Conservation (phyloP, 1,140 invertebrate species). For the Akabosia matsudoensis region DNA sequence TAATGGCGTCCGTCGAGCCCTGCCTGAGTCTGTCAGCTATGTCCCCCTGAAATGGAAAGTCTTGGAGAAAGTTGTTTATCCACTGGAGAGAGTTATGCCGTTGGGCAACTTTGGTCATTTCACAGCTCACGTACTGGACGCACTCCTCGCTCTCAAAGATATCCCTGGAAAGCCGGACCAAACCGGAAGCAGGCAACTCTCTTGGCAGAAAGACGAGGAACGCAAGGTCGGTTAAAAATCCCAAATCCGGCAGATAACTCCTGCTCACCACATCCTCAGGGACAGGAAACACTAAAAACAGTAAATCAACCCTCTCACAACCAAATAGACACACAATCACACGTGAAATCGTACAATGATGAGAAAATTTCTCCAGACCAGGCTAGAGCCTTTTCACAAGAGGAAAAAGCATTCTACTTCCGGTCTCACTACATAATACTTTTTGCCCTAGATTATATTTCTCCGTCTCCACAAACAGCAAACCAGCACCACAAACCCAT, state of each 20-base stretch:
- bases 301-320: too few species aligned
- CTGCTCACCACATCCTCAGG: constrained; percentile 11
- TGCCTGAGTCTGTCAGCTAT: constrained; percentile 24
- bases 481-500: too few species aligned
- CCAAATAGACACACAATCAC: too few species aligned
- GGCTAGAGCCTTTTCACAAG: not conserved
- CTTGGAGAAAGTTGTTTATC: constrained; percentile 27
- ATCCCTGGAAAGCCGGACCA: constrained; percentile 22
- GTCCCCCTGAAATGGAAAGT: constrained; percentile 37
- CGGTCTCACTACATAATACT: too few species aligned
- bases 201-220: constrained; percentile 17
- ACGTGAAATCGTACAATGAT: too few species aligned
- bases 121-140: constrained; percentile 27
- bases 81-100: constrained; percentile 21
- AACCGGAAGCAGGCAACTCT: constrained; percentile 26
- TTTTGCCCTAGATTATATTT: too few species aligned
- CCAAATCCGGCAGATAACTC: constrained; percentile 23
- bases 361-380: too few species aligned
- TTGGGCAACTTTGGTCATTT: constrained; percentile 21
- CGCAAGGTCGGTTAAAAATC: constrained; percentile 14
- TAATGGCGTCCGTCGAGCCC: not conserved
- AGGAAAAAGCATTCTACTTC: not conserved
- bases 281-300: constrained; percentile 3
- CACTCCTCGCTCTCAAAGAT: constrained; percentile 35
- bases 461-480: too few species aligned